Conservation (phyloP, 2,888 invertebrate genomes). For the Lasioglossum marginatum region DNA sequence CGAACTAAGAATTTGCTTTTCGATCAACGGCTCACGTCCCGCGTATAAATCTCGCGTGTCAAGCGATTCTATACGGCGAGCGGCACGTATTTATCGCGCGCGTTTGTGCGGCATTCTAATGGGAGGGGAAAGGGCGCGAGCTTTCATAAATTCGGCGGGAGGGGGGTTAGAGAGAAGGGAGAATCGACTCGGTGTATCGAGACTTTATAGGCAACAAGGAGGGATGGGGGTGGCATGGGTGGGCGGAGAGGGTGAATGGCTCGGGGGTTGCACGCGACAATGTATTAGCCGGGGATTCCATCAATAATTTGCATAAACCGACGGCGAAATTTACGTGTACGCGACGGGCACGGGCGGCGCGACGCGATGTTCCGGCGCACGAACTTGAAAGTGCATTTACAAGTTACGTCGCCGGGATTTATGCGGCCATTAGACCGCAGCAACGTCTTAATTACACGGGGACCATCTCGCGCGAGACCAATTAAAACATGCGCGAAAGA, state of each 20-base stretch:
- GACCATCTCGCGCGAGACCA: conserved; percentile 48
- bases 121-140: conserved; percentile 22
- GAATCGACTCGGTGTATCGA: conserved; percentile 46
- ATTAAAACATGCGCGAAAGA: conserved; percentile 19
- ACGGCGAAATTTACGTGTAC: conserved; percentile 65
- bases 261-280: conserved; percentile 53
- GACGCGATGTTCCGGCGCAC: conserved; percentile 44
- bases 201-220: conserved; percentile 33
- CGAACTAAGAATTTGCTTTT: conserved; percentile 7
- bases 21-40: not conserved
- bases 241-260: conserved; percentile 29
- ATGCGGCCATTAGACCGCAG: conserved; percentile 65
- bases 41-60: conserved; percentile 33
- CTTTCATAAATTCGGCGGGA: conserved; percentile 50
- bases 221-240: not conserved
- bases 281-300: conserved; percentile 65
- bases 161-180: not conserved
- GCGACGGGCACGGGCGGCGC: conserved; percentile 6
- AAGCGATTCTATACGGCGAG: not conserved
- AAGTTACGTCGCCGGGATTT: conserved; percentile 66
- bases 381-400: conserved; percentile 72
- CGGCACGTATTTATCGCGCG: conserved; percentile 31
- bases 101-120: conserved; percentile 42
- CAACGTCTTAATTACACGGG: conserved; percentile 59
- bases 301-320: conserved; percentile 74